These are phyloP conservation scores for Dynastes tityus DNA, from an alignment of 2,888 invertebrate genomes.

Conservation along the genomic window DNA sequence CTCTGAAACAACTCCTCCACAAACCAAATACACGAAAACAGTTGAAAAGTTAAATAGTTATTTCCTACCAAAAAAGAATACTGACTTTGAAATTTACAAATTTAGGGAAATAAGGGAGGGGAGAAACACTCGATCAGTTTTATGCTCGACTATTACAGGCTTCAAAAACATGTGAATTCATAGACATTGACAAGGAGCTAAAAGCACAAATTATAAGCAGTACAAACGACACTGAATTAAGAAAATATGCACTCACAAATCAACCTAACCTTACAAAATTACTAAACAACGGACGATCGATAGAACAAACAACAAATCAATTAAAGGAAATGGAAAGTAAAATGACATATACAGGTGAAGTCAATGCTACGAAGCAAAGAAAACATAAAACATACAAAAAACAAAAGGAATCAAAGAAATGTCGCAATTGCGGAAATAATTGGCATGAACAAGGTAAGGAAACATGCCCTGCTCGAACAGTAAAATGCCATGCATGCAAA, in stretches of 20 bases:
- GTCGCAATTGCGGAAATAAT: background rate
- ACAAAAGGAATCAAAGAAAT: background rate
- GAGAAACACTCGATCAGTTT: constrained; percentile 1
- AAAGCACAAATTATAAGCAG: background rate
- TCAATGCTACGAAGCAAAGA: background rate
- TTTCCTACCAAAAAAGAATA: background rate
- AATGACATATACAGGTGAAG: background rate
- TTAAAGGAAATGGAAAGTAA: background rate
- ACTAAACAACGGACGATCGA: background rate
- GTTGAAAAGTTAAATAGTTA: no score
- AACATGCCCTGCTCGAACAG: background rate
- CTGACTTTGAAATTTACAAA: background rate
- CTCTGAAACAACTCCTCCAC: constrained; percentile 2
- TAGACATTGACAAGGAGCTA: background rate
- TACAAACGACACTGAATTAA: no score
- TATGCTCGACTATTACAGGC: background rate
- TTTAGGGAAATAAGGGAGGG: background rate
- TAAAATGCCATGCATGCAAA: background rate
- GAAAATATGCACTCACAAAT: background rate
- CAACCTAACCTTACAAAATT: background rate
- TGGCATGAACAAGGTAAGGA: constrained; percentile 7
- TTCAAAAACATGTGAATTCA: constrained; percentile 1
- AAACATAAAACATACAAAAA: background rate
- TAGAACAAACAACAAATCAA: no score
- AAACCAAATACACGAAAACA: background rate